Percentiles rank a stretch among this genome's conserved stretches.
These are phyloP conservation scores for Zaprionus kolodkinae DNA, from an alignment of 1,140 invertebrate genomes.

Conservation along the genomic window DNA sequence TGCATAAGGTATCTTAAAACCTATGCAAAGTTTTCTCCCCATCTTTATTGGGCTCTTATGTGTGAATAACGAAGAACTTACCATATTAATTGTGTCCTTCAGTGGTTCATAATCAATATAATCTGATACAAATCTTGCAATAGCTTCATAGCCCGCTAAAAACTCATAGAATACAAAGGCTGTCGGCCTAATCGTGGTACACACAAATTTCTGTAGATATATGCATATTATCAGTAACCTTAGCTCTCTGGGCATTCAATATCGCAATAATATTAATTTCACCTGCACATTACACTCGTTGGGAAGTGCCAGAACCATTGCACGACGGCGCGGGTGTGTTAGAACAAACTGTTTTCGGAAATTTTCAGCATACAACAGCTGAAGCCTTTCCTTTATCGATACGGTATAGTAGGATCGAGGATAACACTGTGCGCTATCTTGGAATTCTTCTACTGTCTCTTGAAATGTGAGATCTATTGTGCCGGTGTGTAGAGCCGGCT, in stretches of 20 bases:
- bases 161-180: conserved; percentile 85
- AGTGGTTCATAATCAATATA: conserved; percentile 86
- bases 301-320: conserved; percentile 89
- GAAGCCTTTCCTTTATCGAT: conserved; percentile 90
- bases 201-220: conserved; percentile 87
- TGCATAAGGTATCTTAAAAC: no score
- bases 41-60: no score
- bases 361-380: conserved; percentile 92
- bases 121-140: conserved; percentile 86
- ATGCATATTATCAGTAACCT: not conserved
- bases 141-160: conserved; percentile 85
- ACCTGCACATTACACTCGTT: conserved; percentile 93
- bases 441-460: conserved; percentile 62
- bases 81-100: conserved; percentile 84
- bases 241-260: not conserved
- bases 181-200: conserved; percentile 87
- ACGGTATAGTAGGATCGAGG: conserved; percentile 90
- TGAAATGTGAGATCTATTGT: conserved; percentile 77
- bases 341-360: conserved; percentile 90
- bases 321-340: conserved; percentile 88
- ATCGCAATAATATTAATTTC: conserved; percentile 18
- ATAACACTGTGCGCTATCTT: conserved; percentile 84
- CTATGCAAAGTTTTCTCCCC: no score
- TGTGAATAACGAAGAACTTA: conserved; percentile 76
- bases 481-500: conserved; percentile 54